Conservation (phyloP, 2,888 invertebrate genomes). For the Dioctria rufipes region DNA sequence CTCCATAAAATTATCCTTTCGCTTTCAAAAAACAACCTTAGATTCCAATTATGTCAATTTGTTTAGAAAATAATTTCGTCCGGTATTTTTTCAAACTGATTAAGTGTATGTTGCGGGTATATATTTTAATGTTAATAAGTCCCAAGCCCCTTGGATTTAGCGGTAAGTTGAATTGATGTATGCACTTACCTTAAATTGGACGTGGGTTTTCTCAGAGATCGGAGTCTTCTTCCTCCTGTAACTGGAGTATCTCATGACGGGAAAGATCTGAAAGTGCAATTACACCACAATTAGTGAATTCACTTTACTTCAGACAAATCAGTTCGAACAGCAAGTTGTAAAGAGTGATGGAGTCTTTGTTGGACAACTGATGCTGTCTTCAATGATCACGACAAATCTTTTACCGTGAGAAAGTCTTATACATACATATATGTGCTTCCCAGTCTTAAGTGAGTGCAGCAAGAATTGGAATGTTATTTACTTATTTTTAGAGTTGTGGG, state of each 20-base stretch:
- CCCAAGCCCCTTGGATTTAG: background rate
- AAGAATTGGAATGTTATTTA: background rate
- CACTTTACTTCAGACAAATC: slow-evolving; percentile 14
- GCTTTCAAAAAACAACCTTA: slow-evolving; percentile 8
- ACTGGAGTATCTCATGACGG: slow-evolving; percentile 32
- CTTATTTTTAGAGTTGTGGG: no score
- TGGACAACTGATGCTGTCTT: slow-evolving; percentile 7
- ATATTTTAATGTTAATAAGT: no score
- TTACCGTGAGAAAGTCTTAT: slow-evolving; percentile 11
- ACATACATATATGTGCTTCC: background rate
- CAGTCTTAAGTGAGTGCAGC: background rate
- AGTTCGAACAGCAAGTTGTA: background rate
- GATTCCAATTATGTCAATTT: slow-evolving; percentile 31
- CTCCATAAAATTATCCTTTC: slow-evolving; percentile 9
- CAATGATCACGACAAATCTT: background rate
- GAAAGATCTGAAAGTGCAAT: slow-evolving; percentile 25
- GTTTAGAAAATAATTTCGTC: slow-evolving; percentile 36
- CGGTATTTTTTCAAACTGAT: background rate
- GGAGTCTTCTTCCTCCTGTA: slow-evolving; percentile 11
- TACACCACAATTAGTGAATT: slow-evolving; percentile 30
- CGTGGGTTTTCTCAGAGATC: slow-evolving; percentile 36
- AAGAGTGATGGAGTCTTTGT: background rate
- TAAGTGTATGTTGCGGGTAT: no score
- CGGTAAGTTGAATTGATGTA: background rate
- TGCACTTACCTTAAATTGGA: slow-evolving; percentile 39